phyloP scores from a whole-genome alignment of 1,140 invertebrate genomes.

The Drosophila kanapiae region DNA sequence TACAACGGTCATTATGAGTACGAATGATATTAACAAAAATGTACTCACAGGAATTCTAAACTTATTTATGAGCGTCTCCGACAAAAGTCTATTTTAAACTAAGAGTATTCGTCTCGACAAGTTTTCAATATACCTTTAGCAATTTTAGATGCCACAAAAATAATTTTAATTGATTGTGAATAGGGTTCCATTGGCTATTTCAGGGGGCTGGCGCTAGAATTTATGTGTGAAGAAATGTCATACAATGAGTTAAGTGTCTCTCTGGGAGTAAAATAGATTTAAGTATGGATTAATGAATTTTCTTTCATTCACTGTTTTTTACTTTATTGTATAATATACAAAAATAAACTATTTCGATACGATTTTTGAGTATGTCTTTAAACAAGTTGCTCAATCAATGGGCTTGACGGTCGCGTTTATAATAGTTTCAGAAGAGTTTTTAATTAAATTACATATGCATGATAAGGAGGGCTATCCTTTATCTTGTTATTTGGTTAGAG shows the following conservation, averaged over 20 bases:
- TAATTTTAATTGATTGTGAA: background rate
- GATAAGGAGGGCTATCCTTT: background rate
- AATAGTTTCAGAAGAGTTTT: too few relatives aligned
- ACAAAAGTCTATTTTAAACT: conserved; percentile 60
- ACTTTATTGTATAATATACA: too few relatives aligned
- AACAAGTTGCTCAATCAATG: too few relatives aligned
- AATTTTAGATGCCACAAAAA: background rate
- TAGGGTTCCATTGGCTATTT: background rate
- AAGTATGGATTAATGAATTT: too few relatives aligned
- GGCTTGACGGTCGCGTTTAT: too few relatives aligned
- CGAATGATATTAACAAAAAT: background rate
- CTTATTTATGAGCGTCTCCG: conserved; percentile 27
- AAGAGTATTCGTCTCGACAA: conserved; percentile 7
- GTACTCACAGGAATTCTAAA: conserved; percentile 11
- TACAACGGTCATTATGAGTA: conserved; percentile 54
- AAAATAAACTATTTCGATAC: too few relatives aligned
- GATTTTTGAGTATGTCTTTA: too few relatives aligned
- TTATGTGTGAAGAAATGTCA: background rate
- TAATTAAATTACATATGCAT: background rate
- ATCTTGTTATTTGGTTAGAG: background rate
- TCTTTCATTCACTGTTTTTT: too few relatives aligned
- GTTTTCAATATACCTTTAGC: background rate
- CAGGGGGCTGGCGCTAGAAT: background rate
- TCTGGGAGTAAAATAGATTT: too few relatives aligned
- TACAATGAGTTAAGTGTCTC: too few relatives aligned